phyloP scores from a whole-genome alignment of 1,140 invertebrate species.

The Diabrotica undecimpunctata region DNA sequence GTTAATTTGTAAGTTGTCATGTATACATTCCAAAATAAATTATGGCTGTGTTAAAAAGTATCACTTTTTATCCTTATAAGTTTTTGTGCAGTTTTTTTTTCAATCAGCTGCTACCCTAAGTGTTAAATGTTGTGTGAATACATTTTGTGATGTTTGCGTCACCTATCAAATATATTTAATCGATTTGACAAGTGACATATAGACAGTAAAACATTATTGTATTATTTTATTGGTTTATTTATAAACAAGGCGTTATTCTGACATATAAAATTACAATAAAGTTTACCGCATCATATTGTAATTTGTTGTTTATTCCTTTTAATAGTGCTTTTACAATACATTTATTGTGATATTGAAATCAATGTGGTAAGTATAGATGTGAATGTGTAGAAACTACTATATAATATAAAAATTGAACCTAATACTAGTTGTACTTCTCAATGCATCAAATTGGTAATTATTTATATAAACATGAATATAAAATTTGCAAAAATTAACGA shows the following conservation, averaged over 20 bases:
- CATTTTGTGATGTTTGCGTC: too few relatives aligned
- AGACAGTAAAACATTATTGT: too few relatives aligned
- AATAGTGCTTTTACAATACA: background rate
- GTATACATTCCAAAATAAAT: conserved; percentile 26
- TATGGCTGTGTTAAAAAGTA: conserved; percentile 25
- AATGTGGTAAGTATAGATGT: background rate
- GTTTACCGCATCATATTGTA: conserved; percentile 15
- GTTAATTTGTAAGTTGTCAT: background rate
- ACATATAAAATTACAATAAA: conserved; percentile 25
- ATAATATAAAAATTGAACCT: background rate
- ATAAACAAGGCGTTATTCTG: conserved; percentile 18
- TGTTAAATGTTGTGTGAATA: too few relatives aligned
- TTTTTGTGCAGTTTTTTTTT: background rate
- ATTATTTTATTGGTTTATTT: conserved; percentile 22
- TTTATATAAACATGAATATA: too few relatives aligned
- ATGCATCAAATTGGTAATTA: background rate
- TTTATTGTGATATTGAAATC: background rate
- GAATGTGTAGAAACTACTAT: conserved; percentile 3
- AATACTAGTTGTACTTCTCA: background rate
- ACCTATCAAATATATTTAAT: too few relatives aligned
- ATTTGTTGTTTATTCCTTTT: conserved; percentile 3
- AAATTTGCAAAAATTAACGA: too few relatives aligned
- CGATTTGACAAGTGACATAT: too few relatives aligned
- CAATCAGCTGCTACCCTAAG: too few relatives aligned
- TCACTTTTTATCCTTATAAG: conserved; percentile 14